phyloP scores from a whole-genome alignment of 1,140 invertebrate species.

The Stenopsyche tienmushanensis region DNA sequence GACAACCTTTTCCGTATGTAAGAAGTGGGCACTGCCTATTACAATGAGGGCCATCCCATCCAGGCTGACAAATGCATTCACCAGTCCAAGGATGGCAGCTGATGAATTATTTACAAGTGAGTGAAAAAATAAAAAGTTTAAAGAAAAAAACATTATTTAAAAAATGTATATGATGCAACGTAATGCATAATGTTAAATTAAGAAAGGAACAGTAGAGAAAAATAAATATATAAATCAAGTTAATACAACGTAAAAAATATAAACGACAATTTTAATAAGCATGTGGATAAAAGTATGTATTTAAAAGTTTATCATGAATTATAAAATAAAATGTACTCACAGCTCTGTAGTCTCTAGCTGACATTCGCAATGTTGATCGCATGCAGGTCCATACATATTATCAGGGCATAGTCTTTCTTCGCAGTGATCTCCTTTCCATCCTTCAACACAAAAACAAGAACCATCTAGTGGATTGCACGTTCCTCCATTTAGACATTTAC shows the following conservation, averaged over 20 bases:
- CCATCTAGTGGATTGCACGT: constrained; percentile 70
- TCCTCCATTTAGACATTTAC: constrained; percentile 77
- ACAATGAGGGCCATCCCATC: constrained; percentile 85
- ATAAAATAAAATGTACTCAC: constrained; percentile 48
- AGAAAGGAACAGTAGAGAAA: neutral
- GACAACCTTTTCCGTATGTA: constrained; percentile 81
- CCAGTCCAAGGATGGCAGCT: constrained; percentile 88
- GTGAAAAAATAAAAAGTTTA: constrained; percentile 14
- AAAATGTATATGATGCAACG: neutral
- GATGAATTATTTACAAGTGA: constrained; percentile 9
- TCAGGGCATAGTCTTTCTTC: constrained; percentile 65
- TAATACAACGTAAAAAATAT: neutral
- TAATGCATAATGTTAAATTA: neutral
- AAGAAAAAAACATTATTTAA: neutral
- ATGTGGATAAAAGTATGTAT: neutral
- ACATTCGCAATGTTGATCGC: constrained; percentile 75
- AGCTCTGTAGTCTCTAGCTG: constrained; percentile 69
- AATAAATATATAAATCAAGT: neutral
- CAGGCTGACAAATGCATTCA: constrained; percentile 81
- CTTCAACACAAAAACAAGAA: constrained; percentile 68
- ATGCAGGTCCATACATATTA: constrained; percentile 69
- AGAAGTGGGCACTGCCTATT: constrained; percentile 76
- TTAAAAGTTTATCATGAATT: constrained; percentile 2
- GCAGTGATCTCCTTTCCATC: constrained; percentile 76
- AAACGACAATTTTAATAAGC: neutral